Evolutionary conservation across 1,140 invertebrate genomes (phyloP), one percentile per base, ranked within the genome.

Genomic region (Branchinecta lynchi): DNA sequence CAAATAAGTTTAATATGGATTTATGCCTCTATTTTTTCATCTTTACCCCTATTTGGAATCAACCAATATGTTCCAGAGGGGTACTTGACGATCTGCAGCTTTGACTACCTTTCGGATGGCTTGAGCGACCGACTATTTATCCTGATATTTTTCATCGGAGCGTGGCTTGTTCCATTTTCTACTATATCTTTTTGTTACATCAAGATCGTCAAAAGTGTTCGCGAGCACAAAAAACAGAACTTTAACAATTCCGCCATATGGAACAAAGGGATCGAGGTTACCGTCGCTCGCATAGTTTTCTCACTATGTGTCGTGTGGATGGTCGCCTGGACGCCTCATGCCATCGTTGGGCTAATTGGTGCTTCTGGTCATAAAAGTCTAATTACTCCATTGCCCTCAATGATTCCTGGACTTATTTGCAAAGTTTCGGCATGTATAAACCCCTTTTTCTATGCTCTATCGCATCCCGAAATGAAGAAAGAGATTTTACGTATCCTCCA

Each of bases 51-150:
- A 0, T 81, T 88, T 43, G 86, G 86, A 7, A 80, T 87, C 12
- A 85, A 86, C 7, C 80, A 80, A 7, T 91, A 90, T 77, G 85
- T 88, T 10, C 87, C 88, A 3, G 89, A 90, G 78, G 87, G 87
- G 7, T 89, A 84, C 71, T 78, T 90, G 66, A 89, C 87, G 7
- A 88, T 85, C 72, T 92, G 89, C 78, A 89, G 87, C 71, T 91
- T 88, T 73, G 88, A 90, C 75, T 91, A 90, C 74, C 78, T 91
- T 5, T 84, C 76, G 0, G 72, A 72, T n/a, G 73, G 74, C 3
- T 45, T 74, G 3, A 71, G 68, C 43, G 77, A 74, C 66, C 68
- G 74, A 69, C 71, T 74, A 17, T 78, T 80, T 32, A 87, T 89
- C 71, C 82, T 87, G 8, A 73, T 80, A 7, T 87, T 86, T 74